Evolutionary conservation across 2,113 vertebrate species (phyloP).

Genomic region (Crypturellus undulatus): DNA sequence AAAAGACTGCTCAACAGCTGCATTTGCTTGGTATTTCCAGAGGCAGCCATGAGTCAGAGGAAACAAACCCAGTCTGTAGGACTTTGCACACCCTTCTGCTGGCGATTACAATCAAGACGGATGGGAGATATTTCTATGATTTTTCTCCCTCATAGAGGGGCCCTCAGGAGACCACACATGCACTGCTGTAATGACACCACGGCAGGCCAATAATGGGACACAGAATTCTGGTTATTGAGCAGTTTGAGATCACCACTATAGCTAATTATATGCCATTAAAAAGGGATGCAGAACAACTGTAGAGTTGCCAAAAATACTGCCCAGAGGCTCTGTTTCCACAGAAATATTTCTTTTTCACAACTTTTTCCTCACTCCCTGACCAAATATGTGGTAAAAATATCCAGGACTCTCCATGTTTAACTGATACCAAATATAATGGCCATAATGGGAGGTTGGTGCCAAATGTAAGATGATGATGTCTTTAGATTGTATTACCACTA

Average conservation of each 20-base stretch:
- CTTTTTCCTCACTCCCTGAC: background rate
- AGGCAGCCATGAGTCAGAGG: conserved; percentile 1
- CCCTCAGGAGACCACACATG: background rate
- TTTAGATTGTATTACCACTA: background rate
- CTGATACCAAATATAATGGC: background rate
- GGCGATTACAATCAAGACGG: conserved; percentile 18
- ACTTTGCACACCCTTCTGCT: conserved; percentile 7
- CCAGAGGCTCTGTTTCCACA: background rate
- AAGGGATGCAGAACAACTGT: background rate
- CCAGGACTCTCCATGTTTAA: background rate
- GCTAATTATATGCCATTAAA: background rate
- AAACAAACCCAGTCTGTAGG: conserved; percentile 33
- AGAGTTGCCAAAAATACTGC: background rate
- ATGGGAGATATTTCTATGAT: background rate
- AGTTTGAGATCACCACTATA: background rate
- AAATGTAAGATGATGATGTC: background rate
- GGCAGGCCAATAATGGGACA: background rate
- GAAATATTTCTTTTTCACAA: background rate
- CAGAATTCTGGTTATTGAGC: background rate
- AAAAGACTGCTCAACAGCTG: conserved; percentile 44
- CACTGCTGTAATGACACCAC: background rate
- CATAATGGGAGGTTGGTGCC: background rate
- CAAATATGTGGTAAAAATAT: background rate
- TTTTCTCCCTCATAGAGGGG: background rate
- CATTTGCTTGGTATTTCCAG: conserved; percentile 32